These are phyloP conservation scores for Cydia strobilella DNA, from an alignment of 1,140 invertebrate species.

Conservation along the genomic window DNA sequence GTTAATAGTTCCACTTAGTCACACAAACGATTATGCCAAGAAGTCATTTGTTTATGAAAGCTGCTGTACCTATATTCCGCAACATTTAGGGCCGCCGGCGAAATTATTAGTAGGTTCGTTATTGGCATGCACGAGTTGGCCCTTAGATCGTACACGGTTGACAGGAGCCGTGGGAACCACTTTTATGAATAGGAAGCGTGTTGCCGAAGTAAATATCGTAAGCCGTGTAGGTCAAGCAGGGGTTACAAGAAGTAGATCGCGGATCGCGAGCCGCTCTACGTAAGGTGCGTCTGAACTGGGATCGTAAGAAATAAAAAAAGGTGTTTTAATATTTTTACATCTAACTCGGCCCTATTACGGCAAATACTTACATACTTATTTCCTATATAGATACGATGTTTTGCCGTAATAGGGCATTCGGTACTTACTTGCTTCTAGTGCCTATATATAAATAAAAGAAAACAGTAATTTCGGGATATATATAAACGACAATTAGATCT, in stretches of 20 bases:
- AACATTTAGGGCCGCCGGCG: conserved; percentile 12
- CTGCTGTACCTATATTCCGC: conserved; percentile 21
- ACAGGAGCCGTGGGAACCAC: conserved; percentile 43
- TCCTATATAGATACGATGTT: too few relatives aligned
- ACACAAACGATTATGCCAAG: conserved; percentile 13
- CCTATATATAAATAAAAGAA: too few relatives aligned
- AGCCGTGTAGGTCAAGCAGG: conserved; percentile 11
- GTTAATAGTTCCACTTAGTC: conserved; percentile 1
- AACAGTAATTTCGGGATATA: too few relatives aligned
- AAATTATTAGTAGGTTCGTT: conserved; percentile 46
- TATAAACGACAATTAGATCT: too few relatives aligned
- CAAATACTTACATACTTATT: too few relatives aligned
- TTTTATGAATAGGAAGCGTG: conserved; percentile 12
- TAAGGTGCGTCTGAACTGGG: not conserved
- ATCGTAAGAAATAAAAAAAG: too few relatives aligned
- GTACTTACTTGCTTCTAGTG: too few relatives aligned
- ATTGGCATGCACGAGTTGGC: conserved; percentile 61
- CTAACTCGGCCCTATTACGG: too few relatives aligned
- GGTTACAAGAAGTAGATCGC: conserved; percentile 25
- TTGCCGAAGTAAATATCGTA: conserved; percentile 16
- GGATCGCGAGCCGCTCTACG: not conserved
- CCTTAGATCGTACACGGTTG: conserved; percentile 41
- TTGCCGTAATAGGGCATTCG: too few relatives aligned
- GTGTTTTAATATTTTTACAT: too few relatives aligned
- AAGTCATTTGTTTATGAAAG: conserved; percentile 28